Evolutionary conservation across 2,888 invertebrate species (phyloP), one percentile per base, ranked within the genome.

Genomic region (Pammene aurita): DNA sequence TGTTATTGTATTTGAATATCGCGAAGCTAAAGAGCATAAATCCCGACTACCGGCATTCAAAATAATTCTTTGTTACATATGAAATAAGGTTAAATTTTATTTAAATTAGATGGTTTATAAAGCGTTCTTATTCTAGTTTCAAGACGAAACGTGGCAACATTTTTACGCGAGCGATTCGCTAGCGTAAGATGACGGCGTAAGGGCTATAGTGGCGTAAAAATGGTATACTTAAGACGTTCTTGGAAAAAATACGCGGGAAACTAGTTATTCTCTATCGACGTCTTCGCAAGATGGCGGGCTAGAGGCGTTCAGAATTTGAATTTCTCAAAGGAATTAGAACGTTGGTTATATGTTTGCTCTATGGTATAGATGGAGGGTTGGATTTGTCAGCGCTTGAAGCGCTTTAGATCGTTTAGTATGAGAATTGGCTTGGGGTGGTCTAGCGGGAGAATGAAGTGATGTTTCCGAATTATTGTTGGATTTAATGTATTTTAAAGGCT

Each of bases 91-190:
- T 16, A 0, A 66, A 42, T 73, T 77, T 76, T 0, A 7, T 41
- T 56, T 72, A 35, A 9, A 0, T 0, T 0, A 2, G 1, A 2
- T 42, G 10, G 11, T 34, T 69, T 65, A 71, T 86, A 73, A 0
- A 68, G 70, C 77, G 55, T 80, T 83, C 1, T 69, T 18, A 26
- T 60, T 62, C 65, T 13, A 50, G 71, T 26, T 56, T 74, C 77
- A 82, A 82, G 82, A 85, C 80, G 85, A 82, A 85, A 84, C 84
- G 83, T 83, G 78, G 85, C 77, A 81, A 82, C 81, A 90, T 91
- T 92, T 92, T 92, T 92, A 87, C 88, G 88, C 92, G 91, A 88
- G 89, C 92, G 89, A 92, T 88, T 90, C 89, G 80, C 86, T 88
- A 82, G 84, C 91, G 84, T 92, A 92, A 87, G 82, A 80, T 86